phyloP scores from a whole-genome alignment of 2,888 invertebrate species.

The Galeopsomyia nigrocyanea region DNA sequence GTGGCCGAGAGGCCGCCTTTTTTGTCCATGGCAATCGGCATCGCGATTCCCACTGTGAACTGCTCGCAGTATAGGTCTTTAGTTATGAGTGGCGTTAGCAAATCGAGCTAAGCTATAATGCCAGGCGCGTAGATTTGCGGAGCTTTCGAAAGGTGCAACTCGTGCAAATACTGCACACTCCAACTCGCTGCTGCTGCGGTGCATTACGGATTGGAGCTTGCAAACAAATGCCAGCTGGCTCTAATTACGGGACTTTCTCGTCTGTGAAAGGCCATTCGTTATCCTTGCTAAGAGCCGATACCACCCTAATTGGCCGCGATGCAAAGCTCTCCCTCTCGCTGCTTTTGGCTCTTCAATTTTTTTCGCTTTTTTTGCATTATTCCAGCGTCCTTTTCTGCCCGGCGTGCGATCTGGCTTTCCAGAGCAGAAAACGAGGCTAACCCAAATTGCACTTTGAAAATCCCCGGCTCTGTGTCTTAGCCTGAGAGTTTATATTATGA shows the following conservation, averaged over 20 bases:
- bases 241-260: slow-evolving; percentile 50
- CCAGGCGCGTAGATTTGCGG: too few species aligned
- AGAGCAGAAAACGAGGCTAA: too few species aligned
- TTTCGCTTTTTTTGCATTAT: slow-evolving; percentile 10
- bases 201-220: slow-evolving; percentile 43
- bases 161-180: too few species aligned
- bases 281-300: slow-evolving; percentile 15
- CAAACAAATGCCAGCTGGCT: slow-evolving; percentile 46
- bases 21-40: slow-evolving; percentile 60
- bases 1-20: slow-evolving; percentile 59
- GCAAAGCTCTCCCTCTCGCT: too few species aligned
- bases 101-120: too few species aligned
- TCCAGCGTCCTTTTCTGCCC: neutral
- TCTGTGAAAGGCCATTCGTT: slow-evolving; percentile 45
- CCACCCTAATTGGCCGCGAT: too few species aligned
- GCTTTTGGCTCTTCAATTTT: neutral
- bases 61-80: slow-evolving; percentile 49
- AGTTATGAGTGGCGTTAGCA: too few species aligned
- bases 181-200: neutral
- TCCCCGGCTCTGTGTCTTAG: slow-evolving; percentile 33
- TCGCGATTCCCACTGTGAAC: slow-evolving; percentile 61
- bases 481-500: too few species aligned
- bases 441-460: slow-evolving; percentile 27
- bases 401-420: neutral
- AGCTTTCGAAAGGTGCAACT: too few species aligned